Conservation (phyloP, 2,113 vertebrate genomes). For the Tyrannus savana region DNA sequence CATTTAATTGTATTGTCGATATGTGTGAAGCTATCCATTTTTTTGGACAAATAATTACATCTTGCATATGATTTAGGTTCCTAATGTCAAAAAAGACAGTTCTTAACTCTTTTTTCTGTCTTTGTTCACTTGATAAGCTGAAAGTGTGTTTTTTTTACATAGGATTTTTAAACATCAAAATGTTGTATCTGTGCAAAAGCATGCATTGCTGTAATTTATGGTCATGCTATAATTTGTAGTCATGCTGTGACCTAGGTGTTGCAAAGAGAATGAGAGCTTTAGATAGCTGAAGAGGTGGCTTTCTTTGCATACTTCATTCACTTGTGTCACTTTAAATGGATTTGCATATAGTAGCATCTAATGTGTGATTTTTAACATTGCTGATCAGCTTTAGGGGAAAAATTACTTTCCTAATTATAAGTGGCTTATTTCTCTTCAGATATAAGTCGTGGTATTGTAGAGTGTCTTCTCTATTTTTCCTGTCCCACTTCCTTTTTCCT, state of each 20-base stretch:
- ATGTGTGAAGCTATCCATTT: background rate
- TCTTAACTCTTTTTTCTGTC: background rate
- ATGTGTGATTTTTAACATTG: background rate
- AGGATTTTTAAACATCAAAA: background rate
- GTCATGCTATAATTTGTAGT: background rate
- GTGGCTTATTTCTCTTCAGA: conserved; percentile 18
- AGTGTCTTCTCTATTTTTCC: background rate
- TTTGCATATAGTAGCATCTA: background rate
- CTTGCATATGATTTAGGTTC: background rate
- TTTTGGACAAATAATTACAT: background rate
- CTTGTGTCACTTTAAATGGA: background rate
- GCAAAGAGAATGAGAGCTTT: background rate
- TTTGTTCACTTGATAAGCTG: background rate
- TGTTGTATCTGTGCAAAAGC: background rate
- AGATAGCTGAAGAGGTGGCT: background rate
- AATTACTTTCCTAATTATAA: conserved; percentile 15
- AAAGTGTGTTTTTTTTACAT: background rate
- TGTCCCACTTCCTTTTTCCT: background rate
- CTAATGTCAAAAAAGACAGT: background rate
- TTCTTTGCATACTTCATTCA: background rate
- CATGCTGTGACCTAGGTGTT: background rate
- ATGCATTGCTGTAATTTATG: background rate
- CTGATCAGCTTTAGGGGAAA: background rate
- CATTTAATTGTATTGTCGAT: background rate
- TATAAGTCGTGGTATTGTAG: background rate